A percentile compares a stretch with the other conserved stretches of the same genome.
Evolutionary conservation across 2,113 vertebrate genomes (phyloP).

Genomic region (Hiodon tergisus): DNA sequence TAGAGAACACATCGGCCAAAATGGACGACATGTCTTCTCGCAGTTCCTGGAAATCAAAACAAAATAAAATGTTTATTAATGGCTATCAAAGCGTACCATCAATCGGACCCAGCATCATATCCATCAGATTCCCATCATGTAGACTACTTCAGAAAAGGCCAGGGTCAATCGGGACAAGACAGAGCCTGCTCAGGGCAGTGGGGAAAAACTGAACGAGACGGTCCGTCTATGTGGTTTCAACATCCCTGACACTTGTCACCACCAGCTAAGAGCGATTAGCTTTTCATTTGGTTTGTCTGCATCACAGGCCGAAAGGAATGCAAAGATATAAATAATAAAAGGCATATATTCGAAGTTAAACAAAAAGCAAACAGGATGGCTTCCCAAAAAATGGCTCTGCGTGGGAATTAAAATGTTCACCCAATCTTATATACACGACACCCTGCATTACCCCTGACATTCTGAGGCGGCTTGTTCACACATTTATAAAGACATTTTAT

Average conservation of each 20-base stretch:
- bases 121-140: too few species aligned
- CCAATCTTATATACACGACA: too few species aligned
- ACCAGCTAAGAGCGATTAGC: conserved; percentile 4
- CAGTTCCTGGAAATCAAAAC: conserved; percentile 71
- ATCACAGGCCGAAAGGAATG: conserved; percentile 17
- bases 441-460: too few species aligned
- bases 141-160: background rate
- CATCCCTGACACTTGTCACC: conserved; percentile 32
- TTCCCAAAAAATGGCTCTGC: too few species aligned
- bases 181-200: background rate
- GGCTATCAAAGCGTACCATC: too few species aligned
- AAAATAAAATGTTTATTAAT: conserved; percentile 12
- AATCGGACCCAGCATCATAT: too few species aligned
- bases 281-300: background rate
- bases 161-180: background rate
- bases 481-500: too few species aligned
- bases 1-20: conserved; percentile 96
- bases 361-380: background rate
- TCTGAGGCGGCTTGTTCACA: too few species aligned
- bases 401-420: too few species aligned
- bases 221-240: conserved; percentile 30
- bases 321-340: background rate
- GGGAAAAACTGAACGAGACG: background rate
- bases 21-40: conserved; percentile 92
- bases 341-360: background rate